phyloP scores from a whole-genome alignment of 2,888 invertebrate genomes.

The Scaptomyza tumidula region DNA sequence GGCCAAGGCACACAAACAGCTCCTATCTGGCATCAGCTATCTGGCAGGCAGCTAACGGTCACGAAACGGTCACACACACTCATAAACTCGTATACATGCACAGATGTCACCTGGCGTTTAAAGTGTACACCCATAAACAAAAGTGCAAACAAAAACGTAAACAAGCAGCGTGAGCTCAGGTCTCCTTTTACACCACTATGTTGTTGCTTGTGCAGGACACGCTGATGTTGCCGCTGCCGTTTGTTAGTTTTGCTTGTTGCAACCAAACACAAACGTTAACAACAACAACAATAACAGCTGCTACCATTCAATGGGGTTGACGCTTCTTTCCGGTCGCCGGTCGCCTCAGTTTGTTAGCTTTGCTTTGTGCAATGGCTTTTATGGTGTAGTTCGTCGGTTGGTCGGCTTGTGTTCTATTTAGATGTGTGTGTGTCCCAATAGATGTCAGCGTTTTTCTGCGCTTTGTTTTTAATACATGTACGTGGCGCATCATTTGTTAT shows the following conservation, averaged over 20 bases:
- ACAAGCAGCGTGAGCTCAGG: slow-evolving; percentile 54
- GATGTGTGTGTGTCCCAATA: slow-evolving; percentile 30
- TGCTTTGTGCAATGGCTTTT: slow-evolving; percentile 61
- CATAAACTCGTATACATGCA: slow-evolving; percentile 24
- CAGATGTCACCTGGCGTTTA: slow-evolving; percentile 58
- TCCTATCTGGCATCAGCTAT: slow-evolving; percentile 19
- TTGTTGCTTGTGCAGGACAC: slow-evolving; percentile 34
- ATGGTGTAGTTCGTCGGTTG: slow-evolving; percentile 22
- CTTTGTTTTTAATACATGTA: slow-evolving; percentile 78
- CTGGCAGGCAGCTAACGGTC: slow-evolving; percentile 34
- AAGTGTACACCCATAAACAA: slow-evolving; percentile 80
- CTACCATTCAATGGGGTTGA: slow-evolving; percentile 49
- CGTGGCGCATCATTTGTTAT: slow-evolving; percentile 77
- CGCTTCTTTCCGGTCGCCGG: slow-evolving; percentile 62
- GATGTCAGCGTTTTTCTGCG: slow-evolving; percentile 75
- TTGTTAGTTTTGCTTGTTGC: slow-evolving; percentile 60
- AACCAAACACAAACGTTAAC: slow-evolving; percentile 44
- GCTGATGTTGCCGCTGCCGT: slow-evolving; percentile 32
- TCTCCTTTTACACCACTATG: background rate
- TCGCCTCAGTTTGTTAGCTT: slow-evolving; percentile 68
- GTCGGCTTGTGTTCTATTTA: background rate
- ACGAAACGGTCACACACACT: slow-evolving; percentile 36
- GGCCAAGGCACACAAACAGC: slow-evolving; percentile 4
- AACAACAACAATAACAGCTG: slow-evolving; percentile 28
- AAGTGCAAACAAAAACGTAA: slow-evolving; percentile 79